phyloP scores from a whole-genome alignment of 2,113 vertebrate genomes.

The Thamnaconus septentrionalis region DNA sequence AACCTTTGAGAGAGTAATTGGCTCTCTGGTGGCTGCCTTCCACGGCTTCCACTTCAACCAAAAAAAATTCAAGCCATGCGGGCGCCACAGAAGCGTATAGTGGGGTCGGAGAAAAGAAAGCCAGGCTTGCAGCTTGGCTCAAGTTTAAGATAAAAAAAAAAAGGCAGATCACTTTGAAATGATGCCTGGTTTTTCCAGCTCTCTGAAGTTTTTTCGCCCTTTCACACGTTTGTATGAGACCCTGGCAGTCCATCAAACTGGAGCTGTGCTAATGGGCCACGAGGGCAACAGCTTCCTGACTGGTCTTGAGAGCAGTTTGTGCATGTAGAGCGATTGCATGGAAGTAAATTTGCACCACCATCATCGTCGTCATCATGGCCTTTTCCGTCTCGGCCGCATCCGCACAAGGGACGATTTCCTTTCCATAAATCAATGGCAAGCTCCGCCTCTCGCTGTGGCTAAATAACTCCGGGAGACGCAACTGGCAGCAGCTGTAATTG shows the following conservation, averaged over 20 bases:
- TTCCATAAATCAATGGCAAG: conserved; percentile 52
- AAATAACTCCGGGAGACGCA: conserved; percentile 61
- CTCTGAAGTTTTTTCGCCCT: neutral
- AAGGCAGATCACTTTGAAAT: neutral
- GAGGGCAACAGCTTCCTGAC: conserved; percentile 13
- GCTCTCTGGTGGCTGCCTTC: conserved; percentile 59
- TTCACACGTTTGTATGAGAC: conserved; percentile 23
- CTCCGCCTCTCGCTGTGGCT: conserved; percentile 42
- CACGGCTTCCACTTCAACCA: conserved; percentile 36
- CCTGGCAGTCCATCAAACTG: conserved; percentile 30
- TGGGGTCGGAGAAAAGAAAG: too few species aligned
- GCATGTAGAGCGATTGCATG: neutral
- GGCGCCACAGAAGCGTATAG: neutral
- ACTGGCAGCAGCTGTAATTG: conserved; percentile 56
- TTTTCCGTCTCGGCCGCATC: conserved; percentile 29
- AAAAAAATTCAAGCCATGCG: conserved; percentile 29
- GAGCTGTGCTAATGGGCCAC: conserved; percentile 15
- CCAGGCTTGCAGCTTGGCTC: too few species aligned
- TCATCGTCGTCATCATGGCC: conserved; percentile 24
- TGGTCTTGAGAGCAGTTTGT: conserved; percentile 7
- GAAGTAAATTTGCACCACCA: neutral
- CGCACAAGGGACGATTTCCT: conserved; percentile 23
- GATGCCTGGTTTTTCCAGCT: neutral
- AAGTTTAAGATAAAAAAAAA: neutral
- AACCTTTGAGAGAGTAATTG: conserved; percentile 68